These are phyloP conservation scores for Sorex fumeus DNA, from an alignment of 2,113 vertebrate genomes.

Conservation along the genomic window DNA sequence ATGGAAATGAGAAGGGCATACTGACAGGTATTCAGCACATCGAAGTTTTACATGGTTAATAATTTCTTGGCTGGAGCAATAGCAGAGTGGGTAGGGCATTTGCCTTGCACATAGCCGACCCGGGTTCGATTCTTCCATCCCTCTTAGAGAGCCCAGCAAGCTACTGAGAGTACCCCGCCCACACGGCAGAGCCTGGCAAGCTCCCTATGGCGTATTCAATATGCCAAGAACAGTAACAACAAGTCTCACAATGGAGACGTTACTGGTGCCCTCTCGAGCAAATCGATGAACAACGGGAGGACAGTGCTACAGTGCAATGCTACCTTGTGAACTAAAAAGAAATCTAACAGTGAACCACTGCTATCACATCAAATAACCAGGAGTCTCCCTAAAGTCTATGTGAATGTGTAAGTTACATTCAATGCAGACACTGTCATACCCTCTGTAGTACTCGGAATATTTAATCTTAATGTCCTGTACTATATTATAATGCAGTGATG, in stretches of 20 bases:
- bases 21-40: not conserved
- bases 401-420: not conserved
- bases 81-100: not conserved
- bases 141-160: no score
- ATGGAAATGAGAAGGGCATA: not conserved
- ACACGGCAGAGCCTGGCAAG: no score
- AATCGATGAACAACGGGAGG: no score
- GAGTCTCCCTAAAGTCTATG: not conserved
- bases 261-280: no score
- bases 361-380: not conserved
- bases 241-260: no score
- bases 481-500: slow-evolving; percentile 8
- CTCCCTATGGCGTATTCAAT: no score
- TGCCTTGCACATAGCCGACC: no score
- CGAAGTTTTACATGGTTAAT: slow-evolving; percentile 6
- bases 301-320: no score
- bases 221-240: no score
- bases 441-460: not conserved
- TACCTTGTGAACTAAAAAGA: slow-evolving; percentile 46
- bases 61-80: not conserved
- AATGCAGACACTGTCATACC: not conserved
- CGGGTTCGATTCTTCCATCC: no score
- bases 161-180: no score
- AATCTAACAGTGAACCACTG: not conserved
- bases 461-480: not conserved